Evolutionary conservation across 1,140 invertebrate genomes (phyloP).

Genomic region (Oscheius sp.): DNA sequence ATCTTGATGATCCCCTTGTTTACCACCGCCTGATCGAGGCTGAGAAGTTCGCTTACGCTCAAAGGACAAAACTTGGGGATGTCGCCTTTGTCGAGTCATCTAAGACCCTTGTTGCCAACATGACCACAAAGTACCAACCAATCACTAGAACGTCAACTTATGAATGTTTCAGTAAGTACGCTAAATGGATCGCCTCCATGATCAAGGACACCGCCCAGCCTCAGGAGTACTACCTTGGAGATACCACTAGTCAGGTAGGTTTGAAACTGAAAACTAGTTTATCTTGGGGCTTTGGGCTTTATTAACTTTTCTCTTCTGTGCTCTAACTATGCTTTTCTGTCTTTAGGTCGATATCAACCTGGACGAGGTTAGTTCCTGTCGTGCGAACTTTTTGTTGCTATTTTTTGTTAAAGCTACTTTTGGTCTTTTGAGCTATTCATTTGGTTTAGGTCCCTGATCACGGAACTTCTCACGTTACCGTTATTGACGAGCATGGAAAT

Average conservation of each 20-base stretch:
- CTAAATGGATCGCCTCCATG: slow-evolving; percentile 46
- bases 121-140: slow-evolving; percentile 49
- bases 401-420: neutral
- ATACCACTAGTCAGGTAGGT: slow-evolving; percentile 45
- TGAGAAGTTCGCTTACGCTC: slow-evolving; percentile 86
- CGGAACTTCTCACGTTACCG: slow-evolving; percentile 84
- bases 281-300: neutral
- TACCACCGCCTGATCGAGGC: slow-evolving; percentile 85
- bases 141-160: slow-evolving; percentile 1
- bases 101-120: slow-evolving; percentile 47
- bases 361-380: neutral
- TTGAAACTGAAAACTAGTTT: neutral
- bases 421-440: neutral
- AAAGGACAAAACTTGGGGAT: slow-evolving; percentile 80
- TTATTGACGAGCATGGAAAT: slow-evolving; percentile 81
- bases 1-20: slow-evolving; percentile 61
- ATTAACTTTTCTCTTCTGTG: neutral
- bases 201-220: slow-evolving; percentile 51
- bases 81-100: slow-evolving; percentile 71
- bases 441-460: slow-evolving; percentile 47
- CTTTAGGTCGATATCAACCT: neutral
- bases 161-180: slow-evolving; percentile 34
- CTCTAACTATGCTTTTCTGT: too few relatives aligned
- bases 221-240: slow-evolving; percentile 49
- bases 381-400: neutral